Base-by-base conservation (phyloP, 2,113 vertebrate species). In the Brevimyrus niger region DNA sequence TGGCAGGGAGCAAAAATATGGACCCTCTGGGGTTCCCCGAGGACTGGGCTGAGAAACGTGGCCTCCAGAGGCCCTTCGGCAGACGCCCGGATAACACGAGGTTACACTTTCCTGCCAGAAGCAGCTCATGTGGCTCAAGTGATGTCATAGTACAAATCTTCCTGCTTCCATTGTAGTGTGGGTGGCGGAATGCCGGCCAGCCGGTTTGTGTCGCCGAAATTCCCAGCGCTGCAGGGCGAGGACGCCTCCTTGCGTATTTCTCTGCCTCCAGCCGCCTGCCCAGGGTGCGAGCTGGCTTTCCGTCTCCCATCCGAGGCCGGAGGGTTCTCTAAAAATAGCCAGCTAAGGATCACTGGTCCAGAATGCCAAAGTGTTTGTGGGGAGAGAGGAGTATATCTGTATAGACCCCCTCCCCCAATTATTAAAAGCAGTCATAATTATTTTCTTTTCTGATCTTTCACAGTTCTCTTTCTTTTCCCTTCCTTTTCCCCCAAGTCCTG, bases 401-500 rank as follows among this genome's bases (percentile, higher is more conserved):
- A 76, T 38, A 2, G 31, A 38, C 13, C 69, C 69, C 7, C 69
- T 23, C 31, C 7, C 31, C 69, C 31, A 13, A 38, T 7, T 0
- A 23, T 61, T 44, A 38, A 87, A 61, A 38, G 13, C 21, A 15
- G 44, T 19, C 53, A 21, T 23, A 2, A 11, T 23, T 82, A 35
- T 80, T 6, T n/a, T 76, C 48, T 73, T 17, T 35, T 35, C 2
- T 48, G 46, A 50, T 80, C 44, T 48, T 19, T 47, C 15, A 46
- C 51, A 42, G 38, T 46, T 23, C 19, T 46, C 13, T 21, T 13
- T 23, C 2, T 8, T 6, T 44, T 7, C 47, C 88, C 91, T 88
- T 89, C 31, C 88, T 55, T 61, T 88, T 31, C 89, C 80, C 73
- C 85, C 85, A 87, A 23, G 47, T 89, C 17, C 47, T 86, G 90